phyloP scores from a whole-genome alignment of 1,140 invertebrate genomes.

The Calosoma granatense region DNA sequence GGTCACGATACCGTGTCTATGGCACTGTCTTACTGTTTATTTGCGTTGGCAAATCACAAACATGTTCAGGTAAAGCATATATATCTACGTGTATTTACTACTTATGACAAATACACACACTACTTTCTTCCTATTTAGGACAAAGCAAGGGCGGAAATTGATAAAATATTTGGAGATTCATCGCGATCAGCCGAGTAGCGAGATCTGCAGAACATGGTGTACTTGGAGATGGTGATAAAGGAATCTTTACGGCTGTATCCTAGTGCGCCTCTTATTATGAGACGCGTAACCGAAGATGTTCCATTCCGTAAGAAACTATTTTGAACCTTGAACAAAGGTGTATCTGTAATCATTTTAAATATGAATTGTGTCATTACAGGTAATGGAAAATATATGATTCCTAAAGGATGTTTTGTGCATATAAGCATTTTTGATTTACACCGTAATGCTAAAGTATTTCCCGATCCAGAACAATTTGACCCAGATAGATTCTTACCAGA shows the following conservation, averaged over 20 bases:
- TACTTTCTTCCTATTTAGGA: conserved; percentile 25
- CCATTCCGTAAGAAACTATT: conserved; percentile 20
- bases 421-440: conserved; percentile 20
- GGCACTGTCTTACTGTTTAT: conserved; percentile 30
- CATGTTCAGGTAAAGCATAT: conserved; percentile 21
- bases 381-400: conserved; percentile 19
- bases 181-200: conserved; percentile 34
- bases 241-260: conserved; percentile 36
- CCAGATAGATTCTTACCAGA: neutral
- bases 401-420: conserved; percentile 14
- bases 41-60: conserved; percentile 31
- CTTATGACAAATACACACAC: neutral
- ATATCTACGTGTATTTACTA: neutral
- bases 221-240: conserved; percentile 40
- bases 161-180: conserved; percentile 38
- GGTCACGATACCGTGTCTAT: conserved; percentile 37
- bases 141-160: conserved; percentile 48
- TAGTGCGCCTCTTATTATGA: conserved; percentile 36
- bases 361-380: neutral
- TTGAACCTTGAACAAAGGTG: neutral
- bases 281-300: conserved; percentile 13
- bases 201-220: conserved; percentile 33
- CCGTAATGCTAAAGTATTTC: conserved; percentile 13
- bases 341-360: too few species aligned
- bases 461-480: conserved; percentile 3